Percentiles rank a stretch among this genome's conserved stretches.
These are phyloP conservation scores for Peromyscus polionotus DNA, from an alignment of 2,113 vertebrate genomes.

Conservation along the genomic window DNA sequence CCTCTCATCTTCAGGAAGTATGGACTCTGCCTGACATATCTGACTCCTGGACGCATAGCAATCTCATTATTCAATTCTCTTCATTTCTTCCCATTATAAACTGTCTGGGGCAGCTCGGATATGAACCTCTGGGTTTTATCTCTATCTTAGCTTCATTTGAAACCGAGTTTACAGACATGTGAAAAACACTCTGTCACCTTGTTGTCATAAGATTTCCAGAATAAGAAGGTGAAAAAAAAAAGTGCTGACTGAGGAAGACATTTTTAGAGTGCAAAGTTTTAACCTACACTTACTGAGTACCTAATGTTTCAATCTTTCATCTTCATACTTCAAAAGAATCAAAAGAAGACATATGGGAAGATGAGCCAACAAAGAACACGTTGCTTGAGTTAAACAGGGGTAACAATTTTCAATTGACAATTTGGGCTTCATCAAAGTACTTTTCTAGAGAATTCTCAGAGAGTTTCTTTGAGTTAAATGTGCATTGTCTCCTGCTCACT, in stretches of 20 bases:
- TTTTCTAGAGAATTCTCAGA: conserved; percentile 40
- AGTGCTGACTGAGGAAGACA: conserved; percentile 46
- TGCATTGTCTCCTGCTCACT: conserved; percentile 22
- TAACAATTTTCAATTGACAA: conserved; percentile 69
- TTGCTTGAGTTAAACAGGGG: conserved; percentile 19
- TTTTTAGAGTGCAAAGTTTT: conserved; percentile 45
- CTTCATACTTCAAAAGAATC: conserved; percentile 57
- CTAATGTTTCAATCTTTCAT: conserved; percentile 50
- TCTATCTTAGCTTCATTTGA: conserved; percentile 1
- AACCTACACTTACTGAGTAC: conserved; percentile 51
- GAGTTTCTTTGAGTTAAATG: conserved; percentile 34
- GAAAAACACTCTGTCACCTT: not conserved
- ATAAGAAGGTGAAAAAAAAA: not conserved
- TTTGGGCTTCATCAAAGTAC: conserved; percentile 54
- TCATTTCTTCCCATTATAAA: not conserved
- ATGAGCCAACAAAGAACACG: conserved; percentile 41
- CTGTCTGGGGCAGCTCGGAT: not conserved
- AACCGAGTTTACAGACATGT: not conserved
- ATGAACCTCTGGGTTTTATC: not conserved
- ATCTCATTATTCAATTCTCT: not conserved
- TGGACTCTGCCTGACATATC: not conserved
- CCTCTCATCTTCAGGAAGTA: not conserved
- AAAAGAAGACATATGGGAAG: conserved; percentile 50
- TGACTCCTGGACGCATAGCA: not conserved
- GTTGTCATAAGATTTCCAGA: conserved; percentile 36